Conservation (phyloP, 2,113 vertebrate species). For the Steatornis caripensis region DNA sequence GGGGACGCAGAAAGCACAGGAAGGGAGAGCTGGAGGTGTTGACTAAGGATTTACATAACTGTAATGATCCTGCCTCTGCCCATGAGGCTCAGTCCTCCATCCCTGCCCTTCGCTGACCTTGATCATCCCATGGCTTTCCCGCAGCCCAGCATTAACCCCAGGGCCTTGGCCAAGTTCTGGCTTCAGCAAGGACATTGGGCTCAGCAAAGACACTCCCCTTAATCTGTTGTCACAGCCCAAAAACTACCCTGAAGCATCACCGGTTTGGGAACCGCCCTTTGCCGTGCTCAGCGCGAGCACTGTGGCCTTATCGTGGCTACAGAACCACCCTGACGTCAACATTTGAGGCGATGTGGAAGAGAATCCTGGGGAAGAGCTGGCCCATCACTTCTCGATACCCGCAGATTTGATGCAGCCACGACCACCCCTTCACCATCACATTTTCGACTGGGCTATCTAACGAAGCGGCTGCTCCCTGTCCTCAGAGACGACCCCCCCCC, state of each 20-base stretch:
- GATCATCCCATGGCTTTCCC: neutral
- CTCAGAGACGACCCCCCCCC: neutral
- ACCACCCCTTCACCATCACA: rapidly evolving
- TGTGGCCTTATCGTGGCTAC: rapidly evolving
- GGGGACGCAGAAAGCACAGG: neutral
- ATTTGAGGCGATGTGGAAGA: neutral
- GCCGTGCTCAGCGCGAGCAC: rapidly evolving
- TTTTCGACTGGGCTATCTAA: neutral
- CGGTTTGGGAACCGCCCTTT: neutral
- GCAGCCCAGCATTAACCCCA: neutral
- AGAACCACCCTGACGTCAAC: neutral
- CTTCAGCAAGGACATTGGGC: neutral
- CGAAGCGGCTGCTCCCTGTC: neutral
- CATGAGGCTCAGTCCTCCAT: neutral
- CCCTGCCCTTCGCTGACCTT: neutral
- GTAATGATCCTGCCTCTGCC: neutral
- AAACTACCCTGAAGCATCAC: neutral
- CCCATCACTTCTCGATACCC: neutral
- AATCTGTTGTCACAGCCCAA: neutral
- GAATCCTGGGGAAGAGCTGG: neutral
- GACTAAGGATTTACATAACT: neutral
- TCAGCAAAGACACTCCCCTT: neutral
- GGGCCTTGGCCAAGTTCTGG: neutral
- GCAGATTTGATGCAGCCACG: neutral
- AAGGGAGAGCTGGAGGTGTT: neutral